Percentiles rank a stretch among this genome's conserved stretches.
phyloP scores from a whole-genome alignment of 2,113 vertebrate genomes.

The Sclerurus mexicanus region DNA sequence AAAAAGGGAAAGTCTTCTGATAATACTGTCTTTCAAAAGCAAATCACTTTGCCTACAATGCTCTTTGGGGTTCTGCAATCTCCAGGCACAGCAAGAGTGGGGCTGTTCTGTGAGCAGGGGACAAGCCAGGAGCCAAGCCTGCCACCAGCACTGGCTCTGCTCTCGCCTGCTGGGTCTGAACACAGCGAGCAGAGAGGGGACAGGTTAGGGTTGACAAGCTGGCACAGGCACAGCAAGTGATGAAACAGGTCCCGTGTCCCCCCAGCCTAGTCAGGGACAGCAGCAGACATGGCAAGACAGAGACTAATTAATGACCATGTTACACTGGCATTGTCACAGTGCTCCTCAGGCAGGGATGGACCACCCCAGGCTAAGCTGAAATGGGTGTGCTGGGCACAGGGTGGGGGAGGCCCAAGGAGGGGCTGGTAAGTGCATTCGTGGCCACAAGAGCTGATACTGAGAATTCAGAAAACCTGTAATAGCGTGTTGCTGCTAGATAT shows the following conservation, averaged over 20 bases:
- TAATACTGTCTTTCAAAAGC: background rate
- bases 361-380: background rate
- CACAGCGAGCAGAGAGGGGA: rapidly evolving
- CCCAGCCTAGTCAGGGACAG: background rate
- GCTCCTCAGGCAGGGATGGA: background rate
- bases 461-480: background rate
- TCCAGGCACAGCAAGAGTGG: background rate
- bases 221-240: background rate
- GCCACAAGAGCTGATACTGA: background rate
- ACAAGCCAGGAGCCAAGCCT: background rate
- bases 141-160: background rate
- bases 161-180: background rate
- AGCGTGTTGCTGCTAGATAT: rapidly evolving
- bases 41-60: background rate
- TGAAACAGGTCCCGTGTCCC: too few species aligned
- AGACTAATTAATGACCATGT: background rate
- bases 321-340: background rate
- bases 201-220: rapidly evolving
- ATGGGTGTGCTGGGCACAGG: background rate
- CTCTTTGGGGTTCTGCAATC: background rate
- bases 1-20: background rate
- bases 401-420: rapidly evolving
- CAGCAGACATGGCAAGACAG: background rate
- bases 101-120: background rate
- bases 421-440: background rate